Evolutionary conservation across 1,140 invertebrate genomes (phyloP), one percentile per base, ranked within the genome.

Genomic region (Colletes latitarsis): DNA sequence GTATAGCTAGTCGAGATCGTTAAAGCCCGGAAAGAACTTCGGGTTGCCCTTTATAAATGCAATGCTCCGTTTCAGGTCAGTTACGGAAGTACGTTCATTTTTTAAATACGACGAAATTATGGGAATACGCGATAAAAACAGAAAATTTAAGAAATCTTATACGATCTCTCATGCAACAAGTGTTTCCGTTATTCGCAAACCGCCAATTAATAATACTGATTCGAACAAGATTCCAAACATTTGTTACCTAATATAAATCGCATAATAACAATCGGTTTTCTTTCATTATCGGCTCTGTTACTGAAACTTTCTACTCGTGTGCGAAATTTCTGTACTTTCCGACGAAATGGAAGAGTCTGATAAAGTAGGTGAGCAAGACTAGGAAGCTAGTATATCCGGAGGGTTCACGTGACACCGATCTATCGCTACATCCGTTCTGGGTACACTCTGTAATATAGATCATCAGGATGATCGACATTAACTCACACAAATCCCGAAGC

Each of bases 381-480:
- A 90, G 89, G 90, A 91, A 90, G 90, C 89, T 90, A 89, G 82
- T 91, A 91, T 91, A 91, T 91, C 90, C 90, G 90, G 90, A 91
- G 90, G 90, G 90, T 91, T 90, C 90, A 91, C 90, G 89, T 91
- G 90, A 91, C 90, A 91, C 90, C 89, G 89, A 90, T 91, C 89
- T 82, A 88, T 89, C 90, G 89, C 88, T 84, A 89, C 90, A 91
- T 91, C 90, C 90, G 90, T 90, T 90, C 87, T 88, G 74, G 81
- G 82, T 85, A 88, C 82, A 86, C 83, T 85, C 82, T 72, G 80
- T 84, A 81, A 84, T 88, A 88, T 88, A 89, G 79, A 80, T 84
- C 84, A 82, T 82, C 87, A 87, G 87, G 84, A 86, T 83, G 70
- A 63, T 83, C 72, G 79, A 83, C 77, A 79, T 79, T 79, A 79